Conservation (phyloP, 1,140 invertebrate species). For the Archivesica marissinica region DNA sequence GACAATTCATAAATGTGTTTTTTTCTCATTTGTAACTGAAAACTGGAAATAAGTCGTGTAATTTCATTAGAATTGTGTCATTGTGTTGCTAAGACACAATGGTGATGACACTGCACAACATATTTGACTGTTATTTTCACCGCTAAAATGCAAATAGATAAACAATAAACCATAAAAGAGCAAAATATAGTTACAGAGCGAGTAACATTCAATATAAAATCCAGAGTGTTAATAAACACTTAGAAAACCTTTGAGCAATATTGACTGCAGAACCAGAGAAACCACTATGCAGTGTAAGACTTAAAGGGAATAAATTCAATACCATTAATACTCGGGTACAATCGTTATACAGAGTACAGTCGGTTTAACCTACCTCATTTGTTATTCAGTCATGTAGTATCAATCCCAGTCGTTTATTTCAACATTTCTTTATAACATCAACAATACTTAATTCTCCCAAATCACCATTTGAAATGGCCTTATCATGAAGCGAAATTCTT, state of each 20-base stretch:
- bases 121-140: too few relatives aligned
- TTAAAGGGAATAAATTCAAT: background rate
- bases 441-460: background rate
- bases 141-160: too few relatives aligned
- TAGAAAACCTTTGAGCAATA: background rate
- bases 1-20: too few relatives aligned
- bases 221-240: background rate
- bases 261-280: background rate
- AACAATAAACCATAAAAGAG: too few relatives aligned
- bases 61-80: too few relatives aligned
- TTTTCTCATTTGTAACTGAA: too few relatives aligned
- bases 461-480: conserved; percentile 13
- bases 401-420: background rate
- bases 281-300: background rate
- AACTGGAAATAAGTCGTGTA: too few relatives aligned
- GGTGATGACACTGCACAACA: too few relatives aligned
- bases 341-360: background rate
- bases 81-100: too few relatives aligned
- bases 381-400: background rate
- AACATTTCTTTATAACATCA: background rate
- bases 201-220: background rate
- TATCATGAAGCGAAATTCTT: background rate
- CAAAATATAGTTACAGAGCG: too few relatives aligned
- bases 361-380: background rate
- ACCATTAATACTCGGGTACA: background rate